A percentile compares a stretch with the other conserved stretches of the same genome.
These are phyloP conservation scores for Acleris sparsana DNA, from an alignment of 2,888 invertebrate genomes.

Conservation along the genomic window DNA sequence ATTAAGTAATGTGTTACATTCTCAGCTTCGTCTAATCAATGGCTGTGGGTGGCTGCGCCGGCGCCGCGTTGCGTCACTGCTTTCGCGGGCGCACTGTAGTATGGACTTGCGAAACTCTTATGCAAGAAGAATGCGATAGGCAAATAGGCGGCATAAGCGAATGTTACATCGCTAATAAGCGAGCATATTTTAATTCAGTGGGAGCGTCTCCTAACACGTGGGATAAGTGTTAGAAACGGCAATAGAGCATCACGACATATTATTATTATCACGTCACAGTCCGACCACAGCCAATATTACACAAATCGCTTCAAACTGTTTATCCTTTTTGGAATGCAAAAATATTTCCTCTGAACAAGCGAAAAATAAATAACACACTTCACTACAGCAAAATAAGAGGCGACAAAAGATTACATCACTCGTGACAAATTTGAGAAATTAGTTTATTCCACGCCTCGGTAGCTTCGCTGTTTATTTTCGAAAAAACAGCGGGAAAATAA, in stretches of 20 bases:
- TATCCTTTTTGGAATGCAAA: constrained; percentile 3
- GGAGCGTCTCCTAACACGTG: neutral
- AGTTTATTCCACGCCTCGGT: constrained; percentile 29
- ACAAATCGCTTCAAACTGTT: neutral
- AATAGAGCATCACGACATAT: too few relatives aligned
- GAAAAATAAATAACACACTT: constrained; percentile 19
- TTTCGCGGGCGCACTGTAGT: constrained; percentile 70
- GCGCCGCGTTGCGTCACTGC: constrained; percentile 70
- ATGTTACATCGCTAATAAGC: constrained; percentile 48
- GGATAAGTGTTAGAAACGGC: too few relatives aligned
- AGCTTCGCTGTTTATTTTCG: constrained; percentile 12
- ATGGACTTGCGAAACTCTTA: constrained; percentile 74
- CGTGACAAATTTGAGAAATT: constrained; percentile 34
- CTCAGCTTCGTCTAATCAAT: constrained; percentile 73
- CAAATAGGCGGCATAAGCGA: constrained; percentile 57
- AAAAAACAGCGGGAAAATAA: neutral
- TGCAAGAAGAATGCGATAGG: constrained; percentile 69
- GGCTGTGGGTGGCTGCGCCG: constrained; percentile 49
- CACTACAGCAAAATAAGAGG: constrained; percentile 19
- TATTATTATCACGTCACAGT: neutral
- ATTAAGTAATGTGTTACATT: constrained; percentile 74
- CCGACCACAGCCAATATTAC: neutral
- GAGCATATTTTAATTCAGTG: constrained; percentile 1
- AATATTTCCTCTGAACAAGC: constrained; percentile 5
- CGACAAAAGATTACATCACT: constrained; percentile 33